Evolutionary conservation across 2,113 vertebrate species (phyloP), one percentile per base, ranked within the genome.

Genomic region (Cnemophilus loriae): DNA sequence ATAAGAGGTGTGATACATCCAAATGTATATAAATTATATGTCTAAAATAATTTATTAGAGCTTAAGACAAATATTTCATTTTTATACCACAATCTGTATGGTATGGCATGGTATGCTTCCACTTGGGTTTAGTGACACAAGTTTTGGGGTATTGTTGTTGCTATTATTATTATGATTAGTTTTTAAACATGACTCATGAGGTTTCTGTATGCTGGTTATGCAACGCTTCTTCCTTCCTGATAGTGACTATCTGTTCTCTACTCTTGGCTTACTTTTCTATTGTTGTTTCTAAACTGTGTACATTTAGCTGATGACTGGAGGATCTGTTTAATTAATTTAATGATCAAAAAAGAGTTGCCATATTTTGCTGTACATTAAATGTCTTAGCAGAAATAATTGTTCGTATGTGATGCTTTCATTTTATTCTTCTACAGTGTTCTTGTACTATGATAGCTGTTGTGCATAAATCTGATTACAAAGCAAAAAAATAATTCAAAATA

Each of bases 211-310:
- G 33, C 41, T 87, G 28, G n/a, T 82, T 75, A 56, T 82, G 82
- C 53, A 91, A 83, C 74, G 18, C 22, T 78, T 83, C 81, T 94
- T 90, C 70, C 74, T 94, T 93, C 30, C 22, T 83, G 55, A 74
- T 52, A 80, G 50, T 57, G 49, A 30, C n/a, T 76, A 12, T 87
- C 80, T 87, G 42, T 96, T 94, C 63, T 93, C 87, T 91, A 93
- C 63, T 94, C 96, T 88, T 84, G 68, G 27, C 33, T 90, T 92
- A 8, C 13, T 63, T 84, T 87, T 93, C 16, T 50, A 35, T 42
- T 83, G 30, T 80, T 91, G 24, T 68, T 59, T 91, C 42, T 77
- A 74, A n/a, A 52, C 59, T 47, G 26, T 37, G 5, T 65, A 21
- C 23, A 19, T 85, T 90, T 70, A 67, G 16, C 12, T 86, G 63